These are phyloP conservation scores for Antitype chi DNA, from an alignment of 2,888 invertebrate species.

Conservation along the genomic window DNA sequence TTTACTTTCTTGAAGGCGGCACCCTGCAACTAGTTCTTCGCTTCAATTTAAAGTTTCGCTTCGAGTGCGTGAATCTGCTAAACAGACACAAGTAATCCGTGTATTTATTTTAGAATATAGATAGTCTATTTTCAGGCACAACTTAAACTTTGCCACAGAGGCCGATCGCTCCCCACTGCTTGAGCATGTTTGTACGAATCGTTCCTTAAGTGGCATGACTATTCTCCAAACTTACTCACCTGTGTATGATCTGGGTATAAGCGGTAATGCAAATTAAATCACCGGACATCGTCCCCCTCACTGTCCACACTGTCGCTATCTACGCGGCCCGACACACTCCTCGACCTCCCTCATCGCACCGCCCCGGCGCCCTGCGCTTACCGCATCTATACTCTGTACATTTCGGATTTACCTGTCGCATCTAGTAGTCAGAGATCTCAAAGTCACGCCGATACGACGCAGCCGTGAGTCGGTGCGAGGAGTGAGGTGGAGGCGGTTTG, in stretches of 20 bases:
- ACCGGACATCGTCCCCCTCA: constrained; percentile 81
- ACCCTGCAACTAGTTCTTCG: constrained; percentile 71
- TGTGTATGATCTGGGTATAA: constrained; percentile 85
- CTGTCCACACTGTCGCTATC: constrained; percentile 86
- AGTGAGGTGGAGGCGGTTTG: constrained; percentile 76
- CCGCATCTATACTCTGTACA: constrained; percentile 72
- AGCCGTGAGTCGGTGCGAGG: constrained; percentile 72
- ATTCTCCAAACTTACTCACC: constrained; percentile 85
- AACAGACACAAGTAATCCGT: constrained; percentile 63
- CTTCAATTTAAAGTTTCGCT: constrained; percentile 80
- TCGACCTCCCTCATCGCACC: constrained; percentile 84
- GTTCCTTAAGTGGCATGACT: constrained; percentile 87
- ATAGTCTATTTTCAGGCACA: constrained; percentile 77
- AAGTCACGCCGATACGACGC: constrained; percentile 44
- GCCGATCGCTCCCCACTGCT: constrained; percentile 88
- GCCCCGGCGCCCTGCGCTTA: constrained; percentile 75
- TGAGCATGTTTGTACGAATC: constrained; percentile 88
- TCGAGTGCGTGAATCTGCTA: constrained; percentile 71
- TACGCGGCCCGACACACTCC: constrained; percentile 80
- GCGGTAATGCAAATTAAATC: constrained; percentile 85
- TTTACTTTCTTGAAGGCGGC: constrained; percentile 76
- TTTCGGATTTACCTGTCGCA: constrained; percentile 46
- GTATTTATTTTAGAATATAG: constrained; percentile 61
- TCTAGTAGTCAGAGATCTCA: constrained; percentile 9
- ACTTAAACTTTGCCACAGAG: constrained; percentile 83